Conservation (phyloP, 2,113 vertebrate genomes). For the Chaetura pelagica region DNA sequence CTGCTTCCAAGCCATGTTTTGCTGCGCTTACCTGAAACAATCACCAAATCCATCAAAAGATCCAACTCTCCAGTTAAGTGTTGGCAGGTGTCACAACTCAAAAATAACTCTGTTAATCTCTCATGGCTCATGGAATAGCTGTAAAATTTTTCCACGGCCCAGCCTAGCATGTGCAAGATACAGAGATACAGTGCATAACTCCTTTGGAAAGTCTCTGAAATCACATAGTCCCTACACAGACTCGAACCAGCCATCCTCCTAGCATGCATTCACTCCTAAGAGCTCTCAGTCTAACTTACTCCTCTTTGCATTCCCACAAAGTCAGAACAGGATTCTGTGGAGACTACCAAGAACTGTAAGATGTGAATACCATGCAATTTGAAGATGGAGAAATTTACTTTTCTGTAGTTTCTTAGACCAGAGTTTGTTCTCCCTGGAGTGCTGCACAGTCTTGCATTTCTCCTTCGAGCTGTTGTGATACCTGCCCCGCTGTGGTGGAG, state of each 20-base stretch:
- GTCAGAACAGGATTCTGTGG: not conserved
- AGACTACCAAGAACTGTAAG: not conserved
- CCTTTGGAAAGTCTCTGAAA: too few species aligned
- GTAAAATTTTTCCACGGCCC: not conserved
- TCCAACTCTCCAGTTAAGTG: not conserved
- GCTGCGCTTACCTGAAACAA: not conserved
- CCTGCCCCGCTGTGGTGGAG: not conserved
- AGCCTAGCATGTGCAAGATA: not conserved
- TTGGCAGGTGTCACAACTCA: not conserved
- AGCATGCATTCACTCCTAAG: rapidly evolving
- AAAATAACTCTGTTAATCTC: not conserved
- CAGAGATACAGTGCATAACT: not conserved
- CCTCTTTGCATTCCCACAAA: not conserved
- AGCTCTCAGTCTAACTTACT: not conserved
- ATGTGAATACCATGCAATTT: not conserved
- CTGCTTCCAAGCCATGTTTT: not conserved
- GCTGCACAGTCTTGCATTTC: rapidly evolving
- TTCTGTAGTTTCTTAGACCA: not conserved
- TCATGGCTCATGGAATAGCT: not conserved
- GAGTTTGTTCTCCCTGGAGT: not conserved
- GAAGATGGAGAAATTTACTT: not conserved
- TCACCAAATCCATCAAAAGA: not conserved
- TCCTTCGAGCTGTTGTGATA: rapidly evolving
- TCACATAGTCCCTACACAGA: rapidly evolving
- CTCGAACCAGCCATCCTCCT: not conserved